Evolutionary conservation across 2,113 vertebrate species (phyloP), one percentile per base, ranked within the genome.

Genomic region (Gobiocypris rarus): DNA sequence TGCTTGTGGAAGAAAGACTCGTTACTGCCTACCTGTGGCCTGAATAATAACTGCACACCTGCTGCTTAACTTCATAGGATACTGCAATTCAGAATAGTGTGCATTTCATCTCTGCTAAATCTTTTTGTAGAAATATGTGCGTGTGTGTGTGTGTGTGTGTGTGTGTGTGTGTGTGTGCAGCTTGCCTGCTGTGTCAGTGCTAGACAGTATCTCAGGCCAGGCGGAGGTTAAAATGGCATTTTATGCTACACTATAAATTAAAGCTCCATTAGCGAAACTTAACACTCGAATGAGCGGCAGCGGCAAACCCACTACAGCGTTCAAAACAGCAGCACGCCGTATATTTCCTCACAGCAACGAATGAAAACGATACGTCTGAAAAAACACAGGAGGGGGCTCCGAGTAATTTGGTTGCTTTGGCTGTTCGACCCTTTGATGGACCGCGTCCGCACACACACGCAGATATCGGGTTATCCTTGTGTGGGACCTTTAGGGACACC

Each of bases 201-300:
- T 84, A 90, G 89, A 91, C 91, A 79, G 45, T 84, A 86, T 81
- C 79, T 76, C 1, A 63, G 86, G 89, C 89, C 86, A 89, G 89
- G 79, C 87, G 4, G 48, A 84, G 90, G 84, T 84, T 91, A 81
- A 92, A 89, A 81, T 90, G 88, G 91, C 85, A 87, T 92, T 94
- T 93, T 87, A 94, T 91, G 89, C 90, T 82, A 76, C 65, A 85
- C 88, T 89, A 92, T 93, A 93, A 94, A 93, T 93, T 92, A 90
- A 84, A 26, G 84, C 84, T 89, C 89, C 89, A 92, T 93, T 93
- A 93, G 81, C 5, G 92, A 93, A 93, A 95, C 89, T 87, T 56
- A 79, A 94, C 86, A 89, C 89, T 67, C 4, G 91, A 92, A 92
- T 89, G 86, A 90, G 81, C 41, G n/a, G 75, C 9, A 5, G 22